phyloP scores from a whole-genome alignment of 2,888 invertebrate species.

The Andrena bucephala region DNA sequence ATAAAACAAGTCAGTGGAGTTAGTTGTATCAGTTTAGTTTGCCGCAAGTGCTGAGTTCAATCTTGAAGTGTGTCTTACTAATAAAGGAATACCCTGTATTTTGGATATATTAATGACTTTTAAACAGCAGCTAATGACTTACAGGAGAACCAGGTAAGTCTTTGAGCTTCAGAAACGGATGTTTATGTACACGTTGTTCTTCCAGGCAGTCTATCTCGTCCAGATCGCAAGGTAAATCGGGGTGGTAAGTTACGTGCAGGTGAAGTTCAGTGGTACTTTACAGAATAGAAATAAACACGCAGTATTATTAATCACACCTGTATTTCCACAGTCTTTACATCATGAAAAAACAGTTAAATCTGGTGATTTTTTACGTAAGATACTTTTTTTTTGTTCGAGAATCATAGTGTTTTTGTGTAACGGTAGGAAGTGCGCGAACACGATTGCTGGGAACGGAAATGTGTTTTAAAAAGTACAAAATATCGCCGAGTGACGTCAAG shows the following conservation, averaged over 20 bases:
- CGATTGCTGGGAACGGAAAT: conserved; percentile 30
- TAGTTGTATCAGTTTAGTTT: background rate
- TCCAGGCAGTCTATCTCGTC: conserved; percentile 54
- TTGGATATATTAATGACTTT: conserved; percentile 35
- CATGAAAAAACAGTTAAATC: conserved; percentile 72
- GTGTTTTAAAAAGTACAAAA: conserved; percentile 50
- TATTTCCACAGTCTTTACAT: conserved; percentile 81
- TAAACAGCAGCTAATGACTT: conserved; percentile 38
- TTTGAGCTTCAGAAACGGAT: conserved; percentile 2
- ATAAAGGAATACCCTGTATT: background rate
- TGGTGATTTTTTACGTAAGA: conserved; percentile 63
- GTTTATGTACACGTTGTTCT: conserved; percentile 61
- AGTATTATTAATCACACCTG: conserved; percentile 74
- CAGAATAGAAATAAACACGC: conserved; percentile 43
- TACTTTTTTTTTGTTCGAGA: conserved; percentile 57
- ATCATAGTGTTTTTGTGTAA: conserved; percentile 41
- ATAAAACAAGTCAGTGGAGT: too few species aligned
- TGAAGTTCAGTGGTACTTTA: conserved; percentile 7
- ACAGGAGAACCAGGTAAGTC: conserved; percentile 58
- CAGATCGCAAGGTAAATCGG: conserved; percentile 27
- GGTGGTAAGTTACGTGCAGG: conserved; percentile 47
- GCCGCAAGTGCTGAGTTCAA: background rate
- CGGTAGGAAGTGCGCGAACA: conserved; percentile 35
- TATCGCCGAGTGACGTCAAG: conserved; percentile 13
- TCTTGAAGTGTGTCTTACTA: conserved; percentile 1